phyloP scores from a whole-genome alignment of 2,888 invertebrate genomes.

The Subacronicta megacephala region DNA sequence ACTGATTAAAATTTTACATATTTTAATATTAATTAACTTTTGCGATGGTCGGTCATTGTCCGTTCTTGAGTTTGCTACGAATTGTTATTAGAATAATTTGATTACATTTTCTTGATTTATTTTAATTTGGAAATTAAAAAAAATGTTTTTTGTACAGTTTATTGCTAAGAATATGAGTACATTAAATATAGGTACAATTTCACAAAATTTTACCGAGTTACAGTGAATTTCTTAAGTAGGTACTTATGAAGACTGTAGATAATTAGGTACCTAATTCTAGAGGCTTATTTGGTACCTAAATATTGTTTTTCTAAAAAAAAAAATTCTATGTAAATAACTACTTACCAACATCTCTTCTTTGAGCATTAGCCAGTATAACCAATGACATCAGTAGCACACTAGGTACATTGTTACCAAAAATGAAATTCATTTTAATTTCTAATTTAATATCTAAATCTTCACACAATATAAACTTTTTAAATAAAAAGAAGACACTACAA shows the following conservation, averaged over 20 bases:
- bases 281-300: constrained; percentile 8
- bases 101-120: not conserved
- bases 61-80: constrained; percentile 20
- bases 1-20: not conserved
- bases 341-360: constrained; percentile 85
- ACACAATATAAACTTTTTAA: constrained; percentile 11
- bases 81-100: not conserved
- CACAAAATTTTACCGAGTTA: too few relatives aligned
- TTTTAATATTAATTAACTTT: constrained; percentile 17
- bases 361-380: constrained; percentile 82
- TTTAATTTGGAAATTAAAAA: too few relatives aligned
- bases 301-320: not conserved
- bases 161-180: too few relatives aligned
- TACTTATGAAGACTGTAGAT: not conserved
- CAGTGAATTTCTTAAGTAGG: too few relatives aligned
- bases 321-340: constrained; percentile 23
- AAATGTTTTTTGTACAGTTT: too few relatives aligned
- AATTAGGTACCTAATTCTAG: not conserved
- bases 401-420: constrained; percentile 75
- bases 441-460: not conserved
- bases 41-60: constrained; percentile 36
- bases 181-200: too few relatives aligned
- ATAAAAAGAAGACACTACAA: constrained; percentile 15
- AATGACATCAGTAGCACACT: constrained; percentile 82
- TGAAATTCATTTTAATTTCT: constrained; percentile 73